Base-by-base conservation (phyloP, 2,113 vertebrate species). In the Leucopsar rothschildi region DNA sequence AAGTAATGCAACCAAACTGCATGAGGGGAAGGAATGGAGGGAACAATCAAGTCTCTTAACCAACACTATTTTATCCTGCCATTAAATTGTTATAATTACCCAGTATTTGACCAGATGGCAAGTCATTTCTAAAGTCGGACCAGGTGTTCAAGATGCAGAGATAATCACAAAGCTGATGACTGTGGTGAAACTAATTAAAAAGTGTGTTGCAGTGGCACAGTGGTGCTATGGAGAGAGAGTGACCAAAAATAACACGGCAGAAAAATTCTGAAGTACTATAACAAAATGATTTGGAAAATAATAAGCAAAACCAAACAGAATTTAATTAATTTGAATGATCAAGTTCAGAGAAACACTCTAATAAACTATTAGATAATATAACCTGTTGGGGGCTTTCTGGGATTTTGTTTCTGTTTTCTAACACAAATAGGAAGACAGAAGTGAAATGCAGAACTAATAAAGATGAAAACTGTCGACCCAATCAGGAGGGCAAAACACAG, bases 31-130 rank as follows among this genome's bases (percentile, higher is more conserved):
- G 59, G 55, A 96, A 93, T 69, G 80, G 52, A 71, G 91, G 47
- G 95, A 92, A 97, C 70, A 69, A 93, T 92, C 94, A 92, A 81
- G 65, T 88, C 90, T 96, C 86, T 95, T 95, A 96, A 93, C 91
- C 96, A 97, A 97, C 71, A 65, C 45, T 93, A 84, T 95, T 97
- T 97, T 93, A 94, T 92, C 82, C 90, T 88, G 76, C 86, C 96
- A 96, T 97, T 97, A 97, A 96, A 92, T 95, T 97, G 93, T 93
- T 97, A 96, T 97, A 98, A 98, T 98, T 97, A 97, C 86, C 84
- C 80, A 60, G 88, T 82, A 96, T 98, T 95, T 95, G 94, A 92
- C 97, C 98, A 98, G 98, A 97, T 98, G 98, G 98, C 75, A 97
- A 97, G 94, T 97, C 87, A 97, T 97, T 98, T 97, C 94, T 93